A percentile compares a stretch with the other conserved stretches of the same genome.
Conservation (phyloP, 2,113 vertebrate genomes). For the Rhinolophus sinicus region DNA sequence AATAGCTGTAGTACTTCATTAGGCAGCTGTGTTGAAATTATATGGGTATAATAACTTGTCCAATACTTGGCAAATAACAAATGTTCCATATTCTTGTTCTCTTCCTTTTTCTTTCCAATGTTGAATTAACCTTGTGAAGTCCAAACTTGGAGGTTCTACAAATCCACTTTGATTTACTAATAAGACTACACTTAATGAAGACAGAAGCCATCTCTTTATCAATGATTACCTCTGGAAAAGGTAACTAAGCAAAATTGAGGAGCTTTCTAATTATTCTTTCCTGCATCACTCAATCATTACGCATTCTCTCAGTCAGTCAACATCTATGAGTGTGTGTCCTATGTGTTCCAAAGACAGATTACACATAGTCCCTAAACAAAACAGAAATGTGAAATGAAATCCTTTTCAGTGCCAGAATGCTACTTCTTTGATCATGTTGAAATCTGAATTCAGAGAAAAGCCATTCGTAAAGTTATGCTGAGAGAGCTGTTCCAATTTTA, state of each 20-base stretch:
- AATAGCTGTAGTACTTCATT: background rate
- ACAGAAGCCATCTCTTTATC: background rate
- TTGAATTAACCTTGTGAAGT: background rate
- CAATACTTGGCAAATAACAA: background rate
- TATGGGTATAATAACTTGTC: background rate
- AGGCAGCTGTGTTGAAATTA: background rate
- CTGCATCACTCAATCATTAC: background rate
- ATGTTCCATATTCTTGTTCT: background rate
- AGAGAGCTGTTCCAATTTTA: background rate
- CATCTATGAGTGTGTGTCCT: background rate
- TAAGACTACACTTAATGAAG: background rate
- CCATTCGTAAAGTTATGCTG: background rate
- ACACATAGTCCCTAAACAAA: background rate
- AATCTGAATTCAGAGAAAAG: background rate
- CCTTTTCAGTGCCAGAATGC: background rate
- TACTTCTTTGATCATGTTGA: background rate
- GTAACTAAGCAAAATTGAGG: background rate
- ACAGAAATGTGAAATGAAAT: constrained; percentile 10
- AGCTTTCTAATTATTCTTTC: background rate
- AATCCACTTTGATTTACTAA: constrained; percentile 2
- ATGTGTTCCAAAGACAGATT: background rate
- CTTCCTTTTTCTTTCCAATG: background rate
- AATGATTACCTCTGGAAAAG: constrained; percentile 10
- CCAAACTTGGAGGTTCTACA: background rate
- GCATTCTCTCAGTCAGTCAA: background rate